Evolutionary conservation across 2,113 vertebrate genomes (phyloP).

Genomic region (Phocoena phocoena): DNA sequence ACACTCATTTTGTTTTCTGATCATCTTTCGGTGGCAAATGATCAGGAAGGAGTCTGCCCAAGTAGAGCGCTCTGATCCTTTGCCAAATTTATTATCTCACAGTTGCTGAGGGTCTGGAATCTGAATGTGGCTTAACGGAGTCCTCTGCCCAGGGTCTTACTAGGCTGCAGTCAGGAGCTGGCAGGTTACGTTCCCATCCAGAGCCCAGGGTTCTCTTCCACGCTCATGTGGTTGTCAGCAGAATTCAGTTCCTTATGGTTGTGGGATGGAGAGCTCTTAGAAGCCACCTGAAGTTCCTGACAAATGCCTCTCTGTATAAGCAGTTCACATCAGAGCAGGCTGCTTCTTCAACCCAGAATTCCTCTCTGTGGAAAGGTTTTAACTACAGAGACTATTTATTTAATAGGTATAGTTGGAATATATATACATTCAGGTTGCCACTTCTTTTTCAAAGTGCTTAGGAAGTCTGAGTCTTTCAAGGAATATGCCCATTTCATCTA

Average conservation of each 20-base stretch:
- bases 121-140: not conserved
- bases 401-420: not conserved
- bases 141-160: not conserved
- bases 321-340: not conserved
- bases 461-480: not conserved
- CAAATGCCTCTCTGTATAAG: not conserved
- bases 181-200: not conserved
- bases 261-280: not conserved
- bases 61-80: constrained; percentile 94
- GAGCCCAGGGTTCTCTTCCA: not conserved
- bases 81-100: constrained; percentile 57
- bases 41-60: constrained; percentile 91
- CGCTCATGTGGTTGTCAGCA: not conserved
- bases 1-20: constrained; percentile 90
- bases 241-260: not conserved
- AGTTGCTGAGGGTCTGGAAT: too few species aligned
- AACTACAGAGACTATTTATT: not conserved
- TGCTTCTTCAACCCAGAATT: not conserved
- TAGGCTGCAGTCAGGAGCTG: not conserved
- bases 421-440: not conserved
- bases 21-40: constrained; percentile 91
- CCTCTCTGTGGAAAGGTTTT: not conserved
- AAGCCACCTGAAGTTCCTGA: not conserved
- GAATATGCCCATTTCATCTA: not conserved
- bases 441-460: not conserved